Base-by-base conservation (phyloP, 2,113 vertebrate species). In the Panthera uncia region DNA sequence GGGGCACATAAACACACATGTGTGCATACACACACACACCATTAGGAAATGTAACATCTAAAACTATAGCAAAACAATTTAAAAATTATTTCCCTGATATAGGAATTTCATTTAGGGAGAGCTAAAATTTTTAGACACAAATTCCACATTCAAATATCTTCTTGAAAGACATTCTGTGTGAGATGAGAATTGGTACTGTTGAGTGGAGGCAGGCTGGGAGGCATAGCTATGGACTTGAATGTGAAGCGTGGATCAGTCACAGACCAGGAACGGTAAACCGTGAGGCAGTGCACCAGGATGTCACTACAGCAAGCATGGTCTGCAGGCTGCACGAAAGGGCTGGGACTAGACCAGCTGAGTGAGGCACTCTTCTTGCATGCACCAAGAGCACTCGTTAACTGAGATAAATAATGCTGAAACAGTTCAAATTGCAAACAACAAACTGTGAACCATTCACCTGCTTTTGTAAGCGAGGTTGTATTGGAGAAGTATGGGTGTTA, bases 391-490 rank as follows among this genome's bases (percentile, higher is more conserved):
- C n/a, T 73, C 52, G 27, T 38, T 14, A 38, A 45, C 66, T 27
- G 21, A 31, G 38, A 80, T 27, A 63, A 45, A 63, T 13, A 16
- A 38, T 21, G 33, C 12, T 61, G 55, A 0, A 61, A 80, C 82
- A 80, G 15, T 82, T 48, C 61, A 50, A 50, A 92, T 23, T n/a
- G 27, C 13, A 36, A 61, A 68, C 41, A 87, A 31, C 25, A 36
- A 82, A 68, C 65, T 7, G 1, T 38, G 50, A 15, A 27, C 66
- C 78, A 33, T 63, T n/a, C 16, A 5, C 48, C 19, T 95, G 6
- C 18, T 74, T 96, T 93, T 90, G 68, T 38, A 79, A 66, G 31
- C 4, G 68, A 87, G 29, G 66, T 80, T 82, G 91, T 71, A 11
- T 65, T 85, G 57, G 65, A 82, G 31, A 8, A 57, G 23, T 74